Base-by-base conservation (phyloP, 2,888 invertebrate genomes). In the Sphaerophoria rueppellii region DNA sequence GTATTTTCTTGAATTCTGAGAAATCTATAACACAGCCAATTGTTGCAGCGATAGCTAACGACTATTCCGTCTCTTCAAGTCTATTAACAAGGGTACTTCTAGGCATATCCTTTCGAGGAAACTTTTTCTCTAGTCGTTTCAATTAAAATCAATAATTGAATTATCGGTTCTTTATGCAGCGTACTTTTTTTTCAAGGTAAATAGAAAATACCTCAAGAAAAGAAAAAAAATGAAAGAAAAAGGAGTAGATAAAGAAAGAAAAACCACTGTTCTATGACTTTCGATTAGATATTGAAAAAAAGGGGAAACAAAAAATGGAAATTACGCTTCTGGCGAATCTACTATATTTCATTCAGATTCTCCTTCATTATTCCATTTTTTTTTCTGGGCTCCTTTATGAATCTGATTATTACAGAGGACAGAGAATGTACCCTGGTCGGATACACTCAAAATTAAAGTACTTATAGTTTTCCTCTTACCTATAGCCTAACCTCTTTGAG, bases 71-170 rank as follows among this genome's bases (percentile, higher is more conserved):
- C n/a, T n/a, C n/a, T n/a, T n/a, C n/a, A n/a, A n/a, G n/a, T n/a
- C n/a, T n/a, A n/a, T n/a, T n/a, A n/a, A n/a, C n/a, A n/a, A n/a
- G n/a, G n/a, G n/a, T n/a, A n/a, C n/a, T n/a, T n/a, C n/a, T n/a
- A n/a, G n/a, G n/a, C n/a, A n/a, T n/a, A n/a, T n/a, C n/a, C n/a
- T n/a, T n/a, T n/a, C n/a, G n/a, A n/a, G n/a, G 57, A 70, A 67
- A 75, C 75, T 63, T 81, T 81, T 81, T 75, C 75, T 79, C 58
- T 52, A 60, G 78, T 73, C 55, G 78, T 55, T 79, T 79, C 65
- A 73, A 73, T 79, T 79, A 79, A 79, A 79, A 79, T 79, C 78
- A 79, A 79, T 79, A 79, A 79, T 79, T 73, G 75, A 81, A 75
- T 81, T 75, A 81, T 71, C 70, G 65, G 70, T 40, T 71, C 70